Base-by-base conservation (phyloP, 1,140 invertebrate genomes). In the Dendroctonus valens region DNA sequence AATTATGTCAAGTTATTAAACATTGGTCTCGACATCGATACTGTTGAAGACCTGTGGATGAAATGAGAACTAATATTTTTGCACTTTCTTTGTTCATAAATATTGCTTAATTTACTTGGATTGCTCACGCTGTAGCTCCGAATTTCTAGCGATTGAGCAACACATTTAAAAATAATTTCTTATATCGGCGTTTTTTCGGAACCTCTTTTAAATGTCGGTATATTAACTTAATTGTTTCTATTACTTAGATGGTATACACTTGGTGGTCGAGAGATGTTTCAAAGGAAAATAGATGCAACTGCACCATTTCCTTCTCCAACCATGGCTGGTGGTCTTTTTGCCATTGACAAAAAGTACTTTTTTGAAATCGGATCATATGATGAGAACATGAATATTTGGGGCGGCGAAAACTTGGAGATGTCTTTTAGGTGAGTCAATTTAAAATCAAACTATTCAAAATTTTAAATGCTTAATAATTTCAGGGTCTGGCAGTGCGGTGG, bases 241-340 rank as follows among this genome's bases (percentile, higher is more conserved):
- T 26, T n/a, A 26, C 54, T 48, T 52, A 70, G 69, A 3, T 89
- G 91, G 91, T 87, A 89, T 72, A 87, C 89, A 5, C 82, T 93
- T 0, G 85, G 84, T 37, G 81, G 80, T 2, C 79, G 83, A 54
- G 81, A 89, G 41, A 73, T 89, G 48, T 80, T 82, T 49, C 82
- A 85, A 55, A 81, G 85, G 67, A 83, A 86, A 42, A 78, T 84
- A 54, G 84, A 90, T 72, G 83, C 86, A 0, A 86, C 89, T 0
- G 84, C 86, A 69, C 90, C 92, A 0, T 93, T 93, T 68, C 87
- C 86, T 57, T 94, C 94, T 0, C 97, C 97, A 4, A 93, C 95
- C 0, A 99, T 99, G 91, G 95, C 95, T 12, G 97, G 97, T 0
- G 96, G 95, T 0, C 80, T 98, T n/a, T 98, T 98, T 79, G 89